These are phyloP conservation scores for Oryzias celebensis DNA, from an alignment of 2,113 vertebrate genomes.

Conservation along the genomic window DNA sequence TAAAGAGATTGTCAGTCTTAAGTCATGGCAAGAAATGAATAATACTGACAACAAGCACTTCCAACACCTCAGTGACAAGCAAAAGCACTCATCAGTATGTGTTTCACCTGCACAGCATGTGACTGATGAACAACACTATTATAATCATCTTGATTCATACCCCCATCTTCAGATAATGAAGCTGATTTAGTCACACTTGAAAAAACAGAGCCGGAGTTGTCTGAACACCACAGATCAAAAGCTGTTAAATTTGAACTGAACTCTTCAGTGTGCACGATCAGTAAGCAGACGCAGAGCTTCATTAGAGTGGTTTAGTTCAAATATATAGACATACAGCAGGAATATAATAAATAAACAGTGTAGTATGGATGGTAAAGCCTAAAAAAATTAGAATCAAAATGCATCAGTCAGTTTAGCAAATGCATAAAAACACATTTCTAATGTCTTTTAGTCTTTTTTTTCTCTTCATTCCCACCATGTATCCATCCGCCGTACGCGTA, in stretches of 20 bases:
- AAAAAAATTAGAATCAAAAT: constrained; percentile 17
- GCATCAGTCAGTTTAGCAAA: constrained; percentile 10
- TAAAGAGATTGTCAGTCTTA: constrained; percentile 10
- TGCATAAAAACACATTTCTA: constrained; percentile 24
- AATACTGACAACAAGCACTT: constrained; percentile 18
- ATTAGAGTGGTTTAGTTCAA: constrained; percentile 50
- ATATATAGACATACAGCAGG: constrained; percentile 53
- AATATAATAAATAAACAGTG: constrained; percentile 69
- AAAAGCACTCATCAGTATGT: constrained; percentile 24
- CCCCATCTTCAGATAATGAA: constrained; percentile 46
- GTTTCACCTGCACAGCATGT: constrained; percentile 52
- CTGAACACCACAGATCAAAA: constrained; percentile 38
- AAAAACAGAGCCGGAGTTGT: constrained; percentile 25
- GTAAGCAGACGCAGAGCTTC: constrained; percentile 48
- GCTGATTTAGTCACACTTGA: constrained; percentile 49
- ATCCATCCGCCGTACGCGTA: constrained; percentile 79
- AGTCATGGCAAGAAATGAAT: constrained; percentile 13
- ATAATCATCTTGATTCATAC: constrained; percentile 62
- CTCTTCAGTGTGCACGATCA: constrained; percentile 43
- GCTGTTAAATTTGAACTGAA: constrained; percentile 63
- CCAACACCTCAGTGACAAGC: constrained; percentile 22
- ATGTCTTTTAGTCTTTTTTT: neutral
- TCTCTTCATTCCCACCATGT: constrained; percentile 75
- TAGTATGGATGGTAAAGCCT: constrained; percentile 40
- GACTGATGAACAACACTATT: constrained; percentile 64